Percentiles rank a stretch among this genome's conserved stretches.
Conservation (phyloP, 2,797 vertebrate species). For the Enteromius radiatus region DNA sequence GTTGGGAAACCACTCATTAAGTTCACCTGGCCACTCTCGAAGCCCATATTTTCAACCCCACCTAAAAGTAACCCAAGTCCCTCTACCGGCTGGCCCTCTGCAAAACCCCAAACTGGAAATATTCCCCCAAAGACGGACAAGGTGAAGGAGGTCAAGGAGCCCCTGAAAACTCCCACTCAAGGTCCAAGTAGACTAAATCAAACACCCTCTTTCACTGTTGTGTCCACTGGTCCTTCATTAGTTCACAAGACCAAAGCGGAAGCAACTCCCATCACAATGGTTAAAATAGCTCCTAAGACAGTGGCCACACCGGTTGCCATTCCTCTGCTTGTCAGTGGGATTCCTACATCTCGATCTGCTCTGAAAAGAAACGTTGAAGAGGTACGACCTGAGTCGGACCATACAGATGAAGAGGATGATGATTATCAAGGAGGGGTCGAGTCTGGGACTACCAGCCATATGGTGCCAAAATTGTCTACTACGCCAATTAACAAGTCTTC, state of each 20-base stretch:
- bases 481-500: slow-evolving; percentile 73
- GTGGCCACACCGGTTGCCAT: slow-evolving; percentile 65
- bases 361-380: slow-evolving; percentile 74
- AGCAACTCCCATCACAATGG: slow-evolving; percentile 75
- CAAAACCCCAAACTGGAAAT: slow-evolving; percentile 71
- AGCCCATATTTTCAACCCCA: slow-evolving; percentile 79
- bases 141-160: slow-evolving; percentile 66
- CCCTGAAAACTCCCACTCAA: slow-evolving; percentile 70
- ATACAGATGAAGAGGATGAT: slow-evolving; percentile 72
- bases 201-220: slow-evolving; percentile 62
- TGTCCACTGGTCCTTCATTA: slow-evolving; percentile 68
- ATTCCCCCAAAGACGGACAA: slow-evolving; percentile 73
- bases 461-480: slow-evolving; percentile 78
- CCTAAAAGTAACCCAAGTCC: slow-evolving; percentile 69
- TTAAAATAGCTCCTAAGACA: slow-evolving; percentile 78
- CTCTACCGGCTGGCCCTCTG: slow-evolving; percentile 66
- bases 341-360: slow-evolving; percentile 68
- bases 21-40: slow-evolving; percentile 83
- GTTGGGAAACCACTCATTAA: slow-evolving; percentile 85
- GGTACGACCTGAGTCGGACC: slow-evolving; percentile 75
- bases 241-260: slow-evolving; percentile 80
- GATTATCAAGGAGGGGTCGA: slow-evolving; percentile 63
- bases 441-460: slow-evolving; percentile 72
- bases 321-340: slow-evolving; percentile 70
- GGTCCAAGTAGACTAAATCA: slow-evolving; percentile 79